Evolutionary conservation across 2,113 vertebrate species (phyloP).

Genomic region (Platichthys flesus): DNA sequence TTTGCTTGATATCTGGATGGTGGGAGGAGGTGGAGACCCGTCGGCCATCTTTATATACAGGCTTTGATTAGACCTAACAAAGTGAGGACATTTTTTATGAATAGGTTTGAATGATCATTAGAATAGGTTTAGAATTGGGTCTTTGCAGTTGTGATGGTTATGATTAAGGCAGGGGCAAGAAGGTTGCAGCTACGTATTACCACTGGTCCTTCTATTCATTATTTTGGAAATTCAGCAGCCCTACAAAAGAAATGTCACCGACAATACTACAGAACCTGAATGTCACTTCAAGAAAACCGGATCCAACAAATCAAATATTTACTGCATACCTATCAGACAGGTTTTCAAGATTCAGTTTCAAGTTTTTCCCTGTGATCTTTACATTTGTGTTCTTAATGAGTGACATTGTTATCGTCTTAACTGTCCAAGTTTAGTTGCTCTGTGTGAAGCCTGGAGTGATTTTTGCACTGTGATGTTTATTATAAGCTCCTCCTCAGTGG

Average conservation of each 20-base stretch:
- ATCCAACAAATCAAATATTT: background rate
- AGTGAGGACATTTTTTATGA: too few relatives aligned
- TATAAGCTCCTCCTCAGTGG: background rate
- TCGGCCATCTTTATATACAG: too few relatives aligned
- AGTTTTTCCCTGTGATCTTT: background rate
- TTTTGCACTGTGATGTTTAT: constrained; percentile 4
- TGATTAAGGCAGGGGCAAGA: background rate
- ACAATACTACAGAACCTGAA: constrained; percentile 6
- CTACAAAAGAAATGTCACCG: background rate
- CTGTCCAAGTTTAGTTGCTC: background rate
- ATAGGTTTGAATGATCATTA: too few relatives aligned
- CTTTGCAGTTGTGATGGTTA: background rate
- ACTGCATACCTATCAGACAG: background rate
- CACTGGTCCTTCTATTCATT: background rate
- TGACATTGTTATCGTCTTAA: background rate
- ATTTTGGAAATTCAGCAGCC: background rate
- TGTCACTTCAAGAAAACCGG: background rate
- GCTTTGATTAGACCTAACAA: too few relatives aligned
- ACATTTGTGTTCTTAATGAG: background rate
- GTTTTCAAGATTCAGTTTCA: background rate
- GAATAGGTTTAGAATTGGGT: background rate
- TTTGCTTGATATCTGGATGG: too few relatives aligned
- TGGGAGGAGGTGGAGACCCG: too few relatives aligned
- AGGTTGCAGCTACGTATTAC: too few relatives aligned
- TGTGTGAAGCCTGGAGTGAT: background rate